A percentile compares a stretch with the other conserved stretches of the same genome.
These are phyloP conservation scores for Ommatoiulus sabulosus DNA, from an alignment of 2,888 invertebrate species.

Conservation along the genomic window DNA sequence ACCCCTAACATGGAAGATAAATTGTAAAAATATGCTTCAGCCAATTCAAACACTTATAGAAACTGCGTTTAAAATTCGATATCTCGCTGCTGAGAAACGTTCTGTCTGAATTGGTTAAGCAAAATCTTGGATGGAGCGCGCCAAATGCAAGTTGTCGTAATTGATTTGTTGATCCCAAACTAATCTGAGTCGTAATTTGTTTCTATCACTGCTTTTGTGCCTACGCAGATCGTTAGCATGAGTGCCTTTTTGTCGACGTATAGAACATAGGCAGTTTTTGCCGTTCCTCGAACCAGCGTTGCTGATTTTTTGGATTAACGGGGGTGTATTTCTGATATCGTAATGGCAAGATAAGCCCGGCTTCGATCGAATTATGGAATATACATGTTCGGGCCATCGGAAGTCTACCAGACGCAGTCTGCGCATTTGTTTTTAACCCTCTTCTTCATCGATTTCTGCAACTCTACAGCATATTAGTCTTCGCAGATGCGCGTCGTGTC, in stretches of 20 bases:
- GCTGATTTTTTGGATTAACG: constrained; percentile 20
- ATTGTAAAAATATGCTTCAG: too few relatives aligned
- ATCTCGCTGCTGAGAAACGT: too few relatives aligned
- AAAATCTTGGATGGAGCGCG: too few relatives aligned
- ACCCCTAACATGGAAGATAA: too few relatives aligned
- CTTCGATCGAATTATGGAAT: constrained; percentile 28
- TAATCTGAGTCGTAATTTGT: too few relatives aligned
- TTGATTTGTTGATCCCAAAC: too few relatives aligned
- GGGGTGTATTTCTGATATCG: not conserved
- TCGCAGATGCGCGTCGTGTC: not conserved
- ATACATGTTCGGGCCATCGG: not conserved
- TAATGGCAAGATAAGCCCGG: constrained; percentile 4
- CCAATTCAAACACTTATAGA: too few relatives aligned
- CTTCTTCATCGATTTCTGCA: constrained; percentile 18
- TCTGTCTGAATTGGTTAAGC: too few relatives aligned
- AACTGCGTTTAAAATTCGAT: too few relatives aligned
- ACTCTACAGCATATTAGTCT: not conserved
- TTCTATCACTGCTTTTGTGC: too few relatives aligned
- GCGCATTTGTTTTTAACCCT: constrained; percentile 17
- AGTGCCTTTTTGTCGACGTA: not conserved
- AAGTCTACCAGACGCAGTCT: not conserved
- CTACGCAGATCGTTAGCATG: too few relatives aligned
- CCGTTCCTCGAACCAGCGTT: not conserved
- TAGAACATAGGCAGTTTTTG: not conserved
- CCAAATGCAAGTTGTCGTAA: too few relatives aligned